These are phyloP conservation scores for Rhabdomys dilectus DNA, from an alignment of 2,113 vertebrate species.

Conservation along the genomic window DNA sequence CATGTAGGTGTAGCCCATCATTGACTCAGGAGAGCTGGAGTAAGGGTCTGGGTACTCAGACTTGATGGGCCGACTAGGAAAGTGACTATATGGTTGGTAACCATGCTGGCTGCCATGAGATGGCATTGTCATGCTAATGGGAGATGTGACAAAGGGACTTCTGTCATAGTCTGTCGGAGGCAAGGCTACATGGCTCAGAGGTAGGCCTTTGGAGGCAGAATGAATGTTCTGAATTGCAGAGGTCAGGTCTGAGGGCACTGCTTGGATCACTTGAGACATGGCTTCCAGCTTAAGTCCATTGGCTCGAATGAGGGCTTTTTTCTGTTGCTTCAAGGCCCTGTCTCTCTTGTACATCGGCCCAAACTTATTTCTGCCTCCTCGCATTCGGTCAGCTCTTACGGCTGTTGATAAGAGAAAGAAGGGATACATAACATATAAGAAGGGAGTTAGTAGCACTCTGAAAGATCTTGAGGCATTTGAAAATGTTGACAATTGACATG, in stretches of 20 bases:
- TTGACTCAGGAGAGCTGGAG: conserved; percentile 97
- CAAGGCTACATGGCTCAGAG: conserved; percentile 97
- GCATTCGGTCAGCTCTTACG: conserved; percentile 98
- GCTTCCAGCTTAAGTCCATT: conserved; percentile 99
- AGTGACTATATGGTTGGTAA: conserved; percentile 97
- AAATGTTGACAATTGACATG: conserved; percentile 16
- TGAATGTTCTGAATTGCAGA: conserved; percentile 99
- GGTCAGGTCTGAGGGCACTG: conserved; percentile 97
- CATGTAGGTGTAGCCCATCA: conserved; percentile 97
- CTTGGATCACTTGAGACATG: conserved; percentile 98
- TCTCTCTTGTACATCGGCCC: conserved; percentile 99
- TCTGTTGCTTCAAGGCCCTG: conserved; percentile 98
- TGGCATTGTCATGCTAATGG: conserved; percentile 99
- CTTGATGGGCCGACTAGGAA: conserved; percentile 98
- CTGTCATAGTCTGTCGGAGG: conserved; percentile 98
- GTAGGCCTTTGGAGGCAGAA: conserved; percentile 97
- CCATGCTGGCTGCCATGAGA: conserved; percentile 96
- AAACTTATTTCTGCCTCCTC: conserved; percentile 98
- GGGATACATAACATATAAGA: neutral
- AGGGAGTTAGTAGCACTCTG: neutral
- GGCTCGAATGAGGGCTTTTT: conserved; percentile 98
- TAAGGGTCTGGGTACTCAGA: conserved; percentile 99
- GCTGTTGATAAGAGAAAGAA: conserved; percentile 85
- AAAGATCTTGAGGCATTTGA: neutral
- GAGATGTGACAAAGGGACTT: conserved; percentile 97